Percentiles rank a stretch among this genome's conserved stretches.
Conservation (phyloP, 2,888 invertebrate species). For the Villa cingulata region DNA sequence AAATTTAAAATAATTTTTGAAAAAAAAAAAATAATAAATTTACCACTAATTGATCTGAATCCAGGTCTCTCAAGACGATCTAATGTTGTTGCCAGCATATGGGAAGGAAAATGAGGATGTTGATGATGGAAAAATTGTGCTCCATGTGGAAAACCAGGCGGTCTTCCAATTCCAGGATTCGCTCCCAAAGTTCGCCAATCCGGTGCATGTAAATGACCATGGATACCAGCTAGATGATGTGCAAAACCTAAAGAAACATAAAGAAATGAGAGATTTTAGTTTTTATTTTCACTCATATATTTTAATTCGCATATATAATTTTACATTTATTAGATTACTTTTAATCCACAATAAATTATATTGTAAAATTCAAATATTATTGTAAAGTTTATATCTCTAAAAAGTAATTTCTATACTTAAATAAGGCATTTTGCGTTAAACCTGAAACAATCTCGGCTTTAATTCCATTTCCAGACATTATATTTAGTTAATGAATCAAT, state of each 20-base stretch:
- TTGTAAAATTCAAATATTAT: too few species aligned
- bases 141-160: constrained; percentile 26
- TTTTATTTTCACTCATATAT: too few species aligned
- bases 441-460: neutral
- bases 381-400: too few species aligned
- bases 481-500: neutral
- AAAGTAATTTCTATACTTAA: too few species aligned
- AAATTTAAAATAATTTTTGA: too few species aligned
- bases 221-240: constrained; percentile 57
- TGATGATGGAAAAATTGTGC: constrained; percentile 39
- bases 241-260: constrained; percentile 47
- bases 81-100: constrained; percentile 38
- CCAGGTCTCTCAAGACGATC: constrained; percentile 35
- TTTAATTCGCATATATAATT: too few species aligned
- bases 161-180: constrained; percentile 25
- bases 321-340: too few species aligned
- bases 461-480: neutral
- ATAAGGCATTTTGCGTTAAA: constrained; percentile 1
- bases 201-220: constrained; percentile 48
- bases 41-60: constrained; percentile 27
- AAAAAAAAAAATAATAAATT: constrained; percentile 4
- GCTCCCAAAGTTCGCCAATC: constrained; percentile 44
- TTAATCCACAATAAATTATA: too few species aligned
- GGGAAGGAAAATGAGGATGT: constrained; percentile 44
- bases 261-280: neutral